phyloP scores from a whole-genome alignment of 2,113 vertebrate species.

The Patagioenas fasciata region DNA sequence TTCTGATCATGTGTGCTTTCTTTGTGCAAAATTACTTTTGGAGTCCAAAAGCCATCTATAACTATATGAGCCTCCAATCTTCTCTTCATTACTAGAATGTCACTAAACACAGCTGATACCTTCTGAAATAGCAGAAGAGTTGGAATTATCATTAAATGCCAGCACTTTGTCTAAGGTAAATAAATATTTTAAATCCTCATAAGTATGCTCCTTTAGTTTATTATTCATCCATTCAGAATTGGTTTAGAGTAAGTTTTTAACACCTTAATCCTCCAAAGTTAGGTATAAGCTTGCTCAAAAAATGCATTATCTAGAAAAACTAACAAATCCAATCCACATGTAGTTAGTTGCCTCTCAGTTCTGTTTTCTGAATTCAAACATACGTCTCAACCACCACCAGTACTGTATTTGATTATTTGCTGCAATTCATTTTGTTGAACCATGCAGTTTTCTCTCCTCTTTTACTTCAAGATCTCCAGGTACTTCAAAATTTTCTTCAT shows the following conservation, averaged over 20 bases:
- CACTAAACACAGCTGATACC: not conserved
- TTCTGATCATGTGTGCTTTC: not conserved
- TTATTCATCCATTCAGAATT: not conserved
- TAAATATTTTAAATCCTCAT: conserved; percentile 10
- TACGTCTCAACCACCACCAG: not conserved
- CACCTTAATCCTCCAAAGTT: not conserved
- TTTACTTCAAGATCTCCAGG: not conserved
- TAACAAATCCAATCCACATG: not conserved
- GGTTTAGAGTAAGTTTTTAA: not conserved
- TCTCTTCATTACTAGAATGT: not conserved
- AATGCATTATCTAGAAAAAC: not conserved
- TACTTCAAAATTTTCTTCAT: not conserved
- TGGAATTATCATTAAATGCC: not conserved
- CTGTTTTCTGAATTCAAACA: not conserved
- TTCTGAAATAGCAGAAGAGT: not conserved
- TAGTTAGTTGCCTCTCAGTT: not conserved
- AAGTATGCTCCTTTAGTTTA: not conserved
- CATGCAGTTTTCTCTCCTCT: not conserved
- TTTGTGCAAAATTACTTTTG: not conserved
- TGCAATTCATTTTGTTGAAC: not conserved
- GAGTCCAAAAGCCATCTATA: not conserved
- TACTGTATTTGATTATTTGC: not conserved
- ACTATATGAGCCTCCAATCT: not conserved
- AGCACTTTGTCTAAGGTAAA: not conserved
- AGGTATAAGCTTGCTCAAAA: not conserved